Percentiles rank a stretch among this genome's conserved stretches.
Evolutionary conservation across 2,797 vertebrate genomes (phyloP).

Genomic region (Notamacropus eugenii): DNA sequence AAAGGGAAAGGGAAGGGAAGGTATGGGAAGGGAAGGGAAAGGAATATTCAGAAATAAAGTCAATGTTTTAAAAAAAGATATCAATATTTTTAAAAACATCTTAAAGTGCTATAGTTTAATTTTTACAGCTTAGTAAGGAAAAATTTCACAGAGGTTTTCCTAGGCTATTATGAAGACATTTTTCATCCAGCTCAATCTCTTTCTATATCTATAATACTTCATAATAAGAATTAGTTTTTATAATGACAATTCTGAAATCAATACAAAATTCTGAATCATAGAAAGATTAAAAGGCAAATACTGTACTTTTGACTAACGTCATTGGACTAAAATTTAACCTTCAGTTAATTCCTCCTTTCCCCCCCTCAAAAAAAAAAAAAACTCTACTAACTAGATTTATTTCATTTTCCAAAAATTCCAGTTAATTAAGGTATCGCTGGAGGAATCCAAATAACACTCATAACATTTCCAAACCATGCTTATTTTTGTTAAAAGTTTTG

Average conservation of each 20-base stretch:
- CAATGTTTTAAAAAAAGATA: not conserved
- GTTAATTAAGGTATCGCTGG: not conserved
- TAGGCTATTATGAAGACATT: not conserved
- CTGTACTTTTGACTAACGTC: not conserved
- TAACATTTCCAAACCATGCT: not conserved
- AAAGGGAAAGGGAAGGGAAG: not conserved
- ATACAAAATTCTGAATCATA: not conserved
- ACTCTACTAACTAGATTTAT: not conserved
- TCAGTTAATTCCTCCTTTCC: not conserved
- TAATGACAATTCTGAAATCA: not conserved
- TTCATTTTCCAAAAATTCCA: not conserved
- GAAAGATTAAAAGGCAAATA: not conserved
- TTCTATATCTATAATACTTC: not conserved
- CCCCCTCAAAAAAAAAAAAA: not conserved
- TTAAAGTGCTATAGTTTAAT: not conserved
- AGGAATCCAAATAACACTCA: not conserved
- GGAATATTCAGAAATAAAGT: not conserved
- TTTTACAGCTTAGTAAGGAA: not conserved
- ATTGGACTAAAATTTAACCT: not conserved
- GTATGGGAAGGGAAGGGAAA: not conserved
- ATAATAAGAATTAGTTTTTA: not conserved
- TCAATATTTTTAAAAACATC: not conserved
- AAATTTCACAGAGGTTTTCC: not conserved
- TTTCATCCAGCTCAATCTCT: not conserved
- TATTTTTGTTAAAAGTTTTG: not conserved